Conservation (phyloP, 64 coral and sea anemone genomes). For the Orbicella faveolata region DNA sequence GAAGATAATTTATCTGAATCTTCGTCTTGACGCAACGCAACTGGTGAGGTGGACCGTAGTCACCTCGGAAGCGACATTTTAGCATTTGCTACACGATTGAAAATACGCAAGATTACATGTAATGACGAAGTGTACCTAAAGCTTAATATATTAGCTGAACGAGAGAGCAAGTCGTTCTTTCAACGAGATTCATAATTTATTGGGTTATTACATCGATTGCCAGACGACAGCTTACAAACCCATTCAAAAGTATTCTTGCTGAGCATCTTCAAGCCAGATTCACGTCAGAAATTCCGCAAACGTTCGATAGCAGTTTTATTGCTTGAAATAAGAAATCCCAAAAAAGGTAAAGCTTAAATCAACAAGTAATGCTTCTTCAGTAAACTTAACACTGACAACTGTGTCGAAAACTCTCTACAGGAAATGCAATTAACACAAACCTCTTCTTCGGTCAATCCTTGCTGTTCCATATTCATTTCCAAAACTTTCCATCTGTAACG, state of each 20-base stretch:
- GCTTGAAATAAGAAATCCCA: not conserved
- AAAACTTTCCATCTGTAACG: slow-evolving; percentile 69
- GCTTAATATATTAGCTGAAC: not conserved
- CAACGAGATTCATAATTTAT: not conserved
- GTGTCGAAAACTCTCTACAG: not conserved
- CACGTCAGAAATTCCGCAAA: too few species aligned
- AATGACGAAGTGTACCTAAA: not conserved
- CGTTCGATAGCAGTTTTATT: too few species aligned
- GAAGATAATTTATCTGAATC: not conserved
- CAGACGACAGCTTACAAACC: too few species aligned
- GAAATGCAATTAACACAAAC: slow-evolving; percentile 42
- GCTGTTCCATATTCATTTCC: slow-evolving; percentile 84
- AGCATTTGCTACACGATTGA: not conserved
- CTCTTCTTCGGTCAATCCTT: slow-evolving; percentile 76
- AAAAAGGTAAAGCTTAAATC: not conserved
- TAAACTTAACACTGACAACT: not conserved
- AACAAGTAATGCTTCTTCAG: not conserved
- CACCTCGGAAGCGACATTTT: not conserved
- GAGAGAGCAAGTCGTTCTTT: not conserved
- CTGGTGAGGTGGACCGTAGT: not conserved
- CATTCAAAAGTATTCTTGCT: too few species aligned
- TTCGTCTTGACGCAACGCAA: not conserved
- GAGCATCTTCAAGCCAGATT: too few species aligned
- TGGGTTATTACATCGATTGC: not conserved
- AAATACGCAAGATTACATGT: not conserved